Base-by-base conservation (phyloP, 1,140 invertebrate genomes). In the Mactra quadrangularis region DNA sequence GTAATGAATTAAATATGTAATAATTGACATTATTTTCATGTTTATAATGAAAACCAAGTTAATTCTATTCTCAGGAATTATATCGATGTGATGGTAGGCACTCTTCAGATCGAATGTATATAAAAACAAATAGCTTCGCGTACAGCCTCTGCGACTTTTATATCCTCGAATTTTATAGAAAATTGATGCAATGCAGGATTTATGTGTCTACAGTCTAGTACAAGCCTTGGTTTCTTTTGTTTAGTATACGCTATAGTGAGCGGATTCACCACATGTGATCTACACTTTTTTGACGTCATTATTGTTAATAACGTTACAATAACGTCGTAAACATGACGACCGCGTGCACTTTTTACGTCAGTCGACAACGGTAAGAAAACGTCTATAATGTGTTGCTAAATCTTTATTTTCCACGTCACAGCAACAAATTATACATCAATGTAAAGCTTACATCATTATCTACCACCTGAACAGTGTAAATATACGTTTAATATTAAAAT, bases 151-250 rank as follows among this genome's bases (percentile, higher is more conserved):
- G 66, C 64, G 6, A 60, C 22, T 60, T 47, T 81, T 19, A 55
- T 60, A 25, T 81, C 77, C 71, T 81, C 77, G 45, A 70, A 81
- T 60, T 81, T 81, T 59, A 68, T 45, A 60, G 50, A 50, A 9
- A 81, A 52, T 22, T 35, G 41, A 60, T 81, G 52, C 1, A 71
- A 31, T 27, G 55, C 50, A 31, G 60, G 35, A 33, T 64, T 33
- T 33, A 64, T 64, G n/a, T n/a, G 35, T 33, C 60, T 64, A 35
- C 27, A 71, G 4, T 71, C 66, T 47, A 74, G 45, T 15, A 71
- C 38, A 3, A 47, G n/a, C 25, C 38, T 47, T 15, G 53, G 53
- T 47, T 75, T 75, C 17, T 53, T 38, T 27, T 55, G 17, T 57
- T 60, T 53, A 15, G 17, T 71, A 27, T 33, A 45, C 22, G 38